Base-by-base conservation (phyloP, 2,888 invertebrate genomes). In the Apantesis nais region DNA sequence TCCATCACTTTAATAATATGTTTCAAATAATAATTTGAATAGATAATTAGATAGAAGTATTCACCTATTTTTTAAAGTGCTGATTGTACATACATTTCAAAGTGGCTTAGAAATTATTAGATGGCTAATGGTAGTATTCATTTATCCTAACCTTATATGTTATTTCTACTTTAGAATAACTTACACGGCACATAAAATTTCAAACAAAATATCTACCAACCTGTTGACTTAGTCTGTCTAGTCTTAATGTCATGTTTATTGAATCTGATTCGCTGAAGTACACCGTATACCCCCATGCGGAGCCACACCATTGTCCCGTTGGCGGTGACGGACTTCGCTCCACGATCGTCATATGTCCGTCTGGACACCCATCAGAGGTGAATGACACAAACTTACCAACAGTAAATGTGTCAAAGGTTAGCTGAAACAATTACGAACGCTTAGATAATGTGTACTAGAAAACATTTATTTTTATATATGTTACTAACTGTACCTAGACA, bases 231-330 rank as follows among this genome's bases (percentile, higher is more conserved):
- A 97, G 93, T 78, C 96, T 96, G 82, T 97, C 96, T 77, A 97
- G 91, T 85, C 96, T 95, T 72, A 98, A 93, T 14, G 97, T 97
- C 90, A 98, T 95, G 90, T 97, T 97, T 81, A 98, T 96, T 79
- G 97, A 97, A 79, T 97, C 95, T 14, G 97, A 97, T 91, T 98
- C 97, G 89, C 97, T 97, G 95, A 97, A 98, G 92, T 97, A 98
- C 66, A 98, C 97, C 0, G 97, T 97, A 90, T 97, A 97, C 11
- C 97, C 97, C 97, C 97, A 97, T 0, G 97, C 97, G 62, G 97
- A 97, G 62, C 98, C 98, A 81, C 98, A 98, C 97, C 97, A 98
- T 88, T 97, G 97, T 12, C 98, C 98, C 7, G 97, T 96, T 12
- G 97, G 96, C 0, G 96, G 95, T 0, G 97, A 97, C 0, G 97